A percentile compares a stretch with the other conserved stretches of the same genome.
Evolutionary conservation across 1,140 invertebrate genomes (phyloP).

Genomic region (Drosophila tropicalis): DNA sequence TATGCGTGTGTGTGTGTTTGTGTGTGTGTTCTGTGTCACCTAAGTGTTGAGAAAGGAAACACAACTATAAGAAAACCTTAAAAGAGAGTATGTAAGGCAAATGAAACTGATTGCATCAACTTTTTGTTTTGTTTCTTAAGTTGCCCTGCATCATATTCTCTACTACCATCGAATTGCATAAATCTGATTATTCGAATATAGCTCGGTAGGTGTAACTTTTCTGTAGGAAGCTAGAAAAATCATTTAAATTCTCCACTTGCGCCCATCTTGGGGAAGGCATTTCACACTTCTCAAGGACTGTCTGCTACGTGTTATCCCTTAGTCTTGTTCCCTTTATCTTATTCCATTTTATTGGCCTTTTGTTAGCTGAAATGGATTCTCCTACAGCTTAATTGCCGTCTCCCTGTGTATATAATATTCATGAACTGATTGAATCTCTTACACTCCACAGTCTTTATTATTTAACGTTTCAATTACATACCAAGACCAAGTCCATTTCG

Average conservation of each 20-base stretch:
- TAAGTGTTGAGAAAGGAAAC: slow-evolving; percentile 18
- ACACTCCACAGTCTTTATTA: slow-evolving; percentile 74
- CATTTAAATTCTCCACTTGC: not conserved
- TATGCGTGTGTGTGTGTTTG: not conserved
- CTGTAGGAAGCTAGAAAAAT: not conserved
- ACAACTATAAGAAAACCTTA: slow-evolving; percentile 1
- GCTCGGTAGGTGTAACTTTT: slow-evolving; percentile 39
- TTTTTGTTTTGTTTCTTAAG: slow-evolving; percentile 47
- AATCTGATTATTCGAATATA: slow-evolving; percentile 69
- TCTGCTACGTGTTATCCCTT: not conserved
- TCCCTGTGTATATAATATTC: slow-evolving; percentile 40
- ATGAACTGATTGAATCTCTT: slow-evolving; percentile 75
- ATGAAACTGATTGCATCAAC: slow-evolving; percentile 74
- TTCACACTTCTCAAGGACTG: not conserved
- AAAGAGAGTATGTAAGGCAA: slow-evolving; percentile 46
- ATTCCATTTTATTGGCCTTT: slow-evolving; percentile 7
- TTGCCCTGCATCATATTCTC: slow-evolving; percentile 42
- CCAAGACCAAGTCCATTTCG: slow-evolving; percentile 39
- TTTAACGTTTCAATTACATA: slow-evolving; percentile 78
- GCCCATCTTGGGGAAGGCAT: not conserved
- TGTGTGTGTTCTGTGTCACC: slow-evolving; percentile 16
- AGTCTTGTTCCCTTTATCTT: not conserved
- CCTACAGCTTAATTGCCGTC: slow-evolving; percentile 58
- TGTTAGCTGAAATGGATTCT: slow-evolving; percentile 5
- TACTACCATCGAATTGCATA: slow-evolving; percentile 56